Base-by-base conservation (phyloP, 2,113 vertebrate species). In the Nematolebias whitei region DNA sequence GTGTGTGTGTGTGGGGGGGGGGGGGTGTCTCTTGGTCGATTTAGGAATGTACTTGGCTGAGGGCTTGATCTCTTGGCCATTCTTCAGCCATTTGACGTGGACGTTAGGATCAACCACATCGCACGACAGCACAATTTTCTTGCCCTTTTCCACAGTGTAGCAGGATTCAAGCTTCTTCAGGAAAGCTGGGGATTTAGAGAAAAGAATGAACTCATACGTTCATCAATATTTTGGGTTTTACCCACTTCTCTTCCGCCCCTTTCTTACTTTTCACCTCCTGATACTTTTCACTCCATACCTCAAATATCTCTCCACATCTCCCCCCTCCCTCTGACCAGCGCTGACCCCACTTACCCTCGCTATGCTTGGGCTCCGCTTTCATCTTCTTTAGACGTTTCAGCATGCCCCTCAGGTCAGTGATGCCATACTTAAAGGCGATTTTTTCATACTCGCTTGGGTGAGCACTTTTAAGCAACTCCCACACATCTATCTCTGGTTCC, bases 331-430 rank as follows among this genome's bases (percentile, higher is more conserved):
- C 15, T 16, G n/a, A 24, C 20, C 19, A 13, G 13, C 11, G 44
- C 39, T 66, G 32, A 56, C 63, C 29, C 2, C 1, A 71, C 90
- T 81, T 87, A 96, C 95, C 94, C 85, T 93, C 93, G 1, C 90
- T 93, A 48, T 90, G 93, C 74, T 95, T 41, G 41, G 92, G 86
- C 74, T 93, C 93, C 0, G 88, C 87, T 63, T 89, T 93, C 92
- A 94, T 93, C 88, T 96, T 97, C 87, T 96, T 98, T 60, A 97
- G 94, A 22, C 95, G 86, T 47, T 95, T 96, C 22, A 98, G 85
- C 95, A 98, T 95, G 81, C 96, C 96, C 2, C 96, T 93, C 29
- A 98, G 94, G 89, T 98, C 96, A 0, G 96, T 98, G 87, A 97
- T 95, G 65, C 96, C 96, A 0, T 96, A 95, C 79, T 96, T 51